Evolutionary conservation across 2,888 invertebrate genomes (phyloP), one percentile per base, ranked within the genome.

Genomic region (Ischnura elegans): DNA sequence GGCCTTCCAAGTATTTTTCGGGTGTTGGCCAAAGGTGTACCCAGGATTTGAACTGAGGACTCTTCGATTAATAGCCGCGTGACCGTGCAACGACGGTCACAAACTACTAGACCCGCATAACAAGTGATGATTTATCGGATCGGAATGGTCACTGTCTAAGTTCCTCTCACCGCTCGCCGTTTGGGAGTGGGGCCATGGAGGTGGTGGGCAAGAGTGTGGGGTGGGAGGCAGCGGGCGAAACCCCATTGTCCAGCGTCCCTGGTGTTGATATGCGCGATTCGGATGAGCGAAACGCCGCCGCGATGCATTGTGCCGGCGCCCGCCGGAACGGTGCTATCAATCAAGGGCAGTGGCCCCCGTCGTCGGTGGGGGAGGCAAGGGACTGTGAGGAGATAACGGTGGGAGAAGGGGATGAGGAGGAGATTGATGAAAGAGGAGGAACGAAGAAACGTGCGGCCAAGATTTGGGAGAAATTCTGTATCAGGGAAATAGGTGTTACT

Each of bases 241-340:
- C 13, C 61, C 61, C 61, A 90, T 90, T 90, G 90, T 90, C 90
- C 90, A 66, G 61, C 45, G 90, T 90, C 90, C 90, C 90, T 90
- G 90, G 90, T 90, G 90, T 90, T 90, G 90, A 90, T 90, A 90
- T 61, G 90, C 51, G 61, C 90, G 90, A 90, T 90, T 90, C 90
- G 43, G 90, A 90, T 90, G 90, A 90, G 90, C 36, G 90, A 90
- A 66, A 55, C n/a, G n/a, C n/a, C n/a, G n/a, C n/a, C 51, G 55
- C 43, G 55, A 25, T 66, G 90, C 90, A 90, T 90, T 90, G 90
- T 90, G 90, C 87, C 43, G 87, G 87, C 55, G 87, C 66, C 90
- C 90, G 61, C n/a, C 90, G 90, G 90, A 90, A 90, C 61, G 90
- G 21, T 29, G 61, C 90, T 90, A 90, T 90, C 90, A 61, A 90